Percentiles rank a stretch among this genome's conserved stretches.
Conservation (phyloP, 2,797 vertebrate genomes). For the Aphelocoma californica region DNA sequence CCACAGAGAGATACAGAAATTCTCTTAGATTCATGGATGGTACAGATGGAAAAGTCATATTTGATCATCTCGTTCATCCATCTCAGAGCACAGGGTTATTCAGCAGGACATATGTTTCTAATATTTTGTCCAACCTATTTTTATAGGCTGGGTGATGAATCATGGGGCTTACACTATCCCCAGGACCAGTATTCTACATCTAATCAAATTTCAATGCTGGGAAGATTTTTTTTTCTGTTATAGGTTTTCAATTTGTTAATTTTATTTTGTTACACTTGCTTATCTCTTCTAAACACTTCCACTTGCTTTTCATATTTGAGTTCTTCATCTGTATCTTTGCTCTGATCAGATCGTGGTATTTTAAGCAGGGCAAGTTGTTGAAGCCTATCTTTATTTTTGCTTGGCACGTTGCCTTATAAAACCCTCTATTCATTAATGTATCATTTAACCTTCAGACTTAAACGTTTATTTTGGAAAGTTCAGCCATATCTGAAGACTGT, state of each 20-base stretch:
- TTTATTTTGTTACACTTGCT: neutral
- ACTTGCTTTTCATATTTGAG: neutral
- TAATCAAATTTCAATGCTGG: neutral
- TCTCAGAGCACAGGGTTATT: slow-evolving; percentile 5
- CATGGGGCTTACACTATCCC: neutral
- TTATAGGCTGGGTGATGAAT: neutral
- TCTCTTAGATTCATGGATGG: neutral
- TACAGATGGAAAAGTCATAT: neutral
- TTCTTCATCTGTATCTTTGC: neutral
- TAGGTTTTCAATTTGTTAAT: neutral
- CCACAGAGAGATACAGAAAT: neutral
- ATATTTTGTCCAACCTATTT: slow-evolving; percentile 24
- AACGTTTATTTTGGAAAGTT: neutral
- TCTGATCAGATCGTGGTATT: neutral
- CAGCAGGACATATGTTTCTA: neutral
- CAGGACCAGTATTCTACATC: neutral
- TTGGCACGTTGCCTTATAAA: neutral
- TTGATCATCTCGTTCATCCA: neutral
- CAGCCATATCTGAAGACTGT: neutral
- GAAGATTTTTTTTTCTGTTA: neutral
- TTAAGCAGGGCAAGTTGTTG: neutral
- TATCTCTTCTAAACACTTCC: neutral
- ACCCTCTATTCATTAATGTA: neutral
- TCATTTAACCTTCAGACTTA: neutral
- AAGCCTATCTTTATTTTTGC: neutral